These are phyloP conservation scores for Tringa solitaria DNA, from an alignment of 2,113 vertebrate genomes.

Conservation along the genomic window DNA sequence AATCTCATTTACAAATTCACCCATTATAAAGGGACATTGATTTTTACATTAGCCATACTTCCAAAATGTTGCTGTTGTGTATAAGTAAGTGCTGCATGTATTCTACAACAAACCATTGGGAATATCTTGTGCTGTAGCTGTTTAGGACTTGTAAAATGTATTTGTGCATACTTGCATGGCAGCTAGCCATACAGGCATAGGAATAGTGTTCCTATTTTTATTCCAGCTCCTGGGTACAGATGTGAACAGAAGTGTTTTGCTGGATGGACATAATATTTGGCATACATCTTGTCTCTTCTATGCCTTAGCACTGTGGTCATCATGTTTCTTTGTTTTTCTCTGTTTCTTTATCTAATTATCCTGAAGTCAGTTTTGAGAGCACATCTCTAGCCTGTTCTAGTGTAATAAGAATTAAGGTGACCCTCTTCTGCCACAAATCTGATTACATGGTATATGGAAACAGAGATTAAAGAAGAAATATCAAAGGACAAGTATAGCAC, in stretches of 20 bases:
- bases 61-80: not conserved
- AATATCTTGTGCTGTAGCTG: not conserved
- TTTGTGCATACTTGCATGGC: not conserved
- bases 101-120: not conserved
- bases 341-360: slow-evolving; percentile 27
- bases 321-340: not conserved
- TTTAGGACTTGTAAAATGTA: not conserved
- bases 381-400: not conserved
- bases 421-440: not conserved
- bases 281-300: not conserved
- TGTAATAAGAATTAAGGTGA: slow-evolving; percentile 12
- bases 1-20: slow-evolving; percentile 7
- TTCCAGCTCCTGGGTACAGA: not conserved
- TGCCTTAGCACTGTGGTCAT: not conserved
- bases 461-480: slow-evolving; percentile 44
- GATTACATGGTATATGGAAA: not conserved
- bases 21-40: slow-evolving; percentile 7
- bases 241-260: not conserved
- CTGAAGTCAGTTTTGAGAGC: slow-evolving; percentile 3
- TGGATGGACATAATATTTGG: not conserved
- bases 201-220: not conserved
- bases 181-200: not conserved
- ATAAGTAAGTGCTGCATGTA: not conserved
- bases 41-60: slow-evolving; percentile 17
- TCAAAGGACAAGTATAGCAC: slow-evolving; percentile 7